These are phyloP conservation scores for Odontesthes bonariensis DNA, from an alignment of 2,113 vertebrate genomes.

Conservation along the genomic window DNA sequence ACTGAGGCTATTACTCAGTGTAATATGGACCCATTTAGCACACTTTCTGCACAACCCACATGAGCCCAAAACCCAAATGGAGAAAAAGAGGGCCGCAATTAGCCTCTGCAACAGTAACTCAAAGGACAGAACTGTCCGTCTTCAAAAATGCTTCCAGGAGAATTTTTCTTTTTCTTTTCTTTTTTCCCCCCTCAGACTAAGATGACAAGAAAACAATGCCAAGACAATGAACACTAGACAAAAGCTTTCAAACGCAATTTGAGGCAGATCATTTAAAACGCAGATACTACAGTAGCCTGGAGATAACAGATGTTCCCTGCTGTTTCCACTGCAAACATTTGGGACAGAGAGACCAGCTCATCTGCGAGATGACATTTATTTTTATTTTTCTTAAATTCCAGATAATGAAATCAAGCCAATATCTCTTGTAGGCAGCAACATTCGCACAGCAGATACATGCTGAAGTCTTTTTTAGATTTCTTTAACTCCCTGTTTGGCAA, in stretches of 20 bases:
- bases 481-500: slow-evolving; percentile 27
- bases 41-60: slow-evolving; percentile 44
- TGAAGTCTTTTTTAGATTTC: slow-evolving; percentile 27
- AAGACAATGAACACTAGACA: slow-evolving; percentile 11
- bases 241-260: slow-evolving; percentile 20
- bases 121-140: slow-evolving; percentile 30
- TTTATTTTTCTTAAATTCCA: slow-evolving; percentile 38
- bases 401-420: slow-evolving; percentile 51
- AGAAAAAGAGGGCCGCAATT: slow-evolving; percentile 30
- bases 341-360: slow-evolving; percentile 36
- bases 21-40: slow-evolving; percentile 70
- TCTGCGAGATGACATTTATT: slow-evolving; percentile 41
- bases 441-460: slow-evolving; percentile 14
- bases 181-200: background rate
- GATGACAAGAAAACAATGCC: slow-evolving; percentile 16
- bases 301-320: slow-evolving; percentile 62
- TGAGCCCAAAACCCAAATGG: slow-evolving; percentile 33
- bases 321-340: slow-evolving; percentile 52
- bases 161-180: slow-evolving; percentile 3
- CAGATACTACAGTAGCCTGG: slow-evolving; percentile 11
- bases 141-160: slow-evolving; percentile 3
- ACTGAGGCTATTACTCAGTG: slow-evolving; percentile 66
- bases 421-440: slow-evolving; percentile 18
- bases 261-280: slow-evolving; percentile 40
- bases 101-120: slow-evolving; percentile 45